Base-by-base conservation (phyloP, 2,797 vertebrate species). In the Peromyscus nudipes region DNA sequence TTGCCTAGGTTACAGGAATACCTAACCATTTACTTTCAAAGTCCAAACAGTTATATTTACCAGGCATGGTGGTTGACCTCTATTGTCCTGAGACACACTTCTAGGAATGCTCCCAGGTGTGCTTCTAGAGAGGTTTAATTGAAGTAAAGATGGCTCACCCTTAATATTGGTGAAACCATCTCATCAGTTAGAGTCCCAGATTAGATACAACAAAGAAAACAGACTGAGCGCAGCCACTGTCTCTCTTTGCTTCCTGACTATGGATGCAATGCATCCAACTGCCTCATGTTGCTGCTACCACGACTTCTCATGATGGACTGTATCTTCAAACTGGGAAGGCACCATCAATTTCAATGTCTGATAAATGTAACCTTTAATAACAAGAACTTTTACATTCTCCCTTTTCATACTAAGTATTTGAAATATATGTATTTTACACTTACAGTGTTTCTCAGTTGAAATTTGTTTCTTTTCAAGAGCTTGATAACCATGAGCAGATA, bases 351-450 rank as follows among this genome's bases (percentile, higher is more conserved):
- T 96, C 43, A 92, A 57, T 65, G 6, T 87, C 4, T 37, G 90
- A 23, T 55, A 65, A 46, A 77, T n/a, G 49, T 60, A 90, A 88
- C 37, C 81, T 71, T 80, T 89, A 75, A 46, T 60, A 80, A 55
- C 81, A 37, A 80, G 34, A 65, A 40, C 83, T 94, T 71, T 82
- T 2, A 84, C 4, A 89, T 91, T 88, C 2, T 60, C 10, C 0
- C 65, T 64, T 89, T 77, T 57, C 10, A 62, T 43, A 65, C 11
- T 65, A 77, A 75, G 21, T 64, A 69, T 93, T 73, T 92, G 31
- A 93, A 92, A 93, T 89, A 34, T 23, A 21, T 46, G 37, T 85
- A 29, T 73, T 93, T 95, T 81, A 43, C 31, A 60, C 34, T 84
- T 40, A 67, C 29, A 64, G 2, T 71, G 8, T 60, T 37, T 73